Evolutionary conservation across 2,797 vertebrate genomes (phyloP), one percentile per base, ranked within the genome.

Genomic region (Microctenopoma lineatum): DNA sequence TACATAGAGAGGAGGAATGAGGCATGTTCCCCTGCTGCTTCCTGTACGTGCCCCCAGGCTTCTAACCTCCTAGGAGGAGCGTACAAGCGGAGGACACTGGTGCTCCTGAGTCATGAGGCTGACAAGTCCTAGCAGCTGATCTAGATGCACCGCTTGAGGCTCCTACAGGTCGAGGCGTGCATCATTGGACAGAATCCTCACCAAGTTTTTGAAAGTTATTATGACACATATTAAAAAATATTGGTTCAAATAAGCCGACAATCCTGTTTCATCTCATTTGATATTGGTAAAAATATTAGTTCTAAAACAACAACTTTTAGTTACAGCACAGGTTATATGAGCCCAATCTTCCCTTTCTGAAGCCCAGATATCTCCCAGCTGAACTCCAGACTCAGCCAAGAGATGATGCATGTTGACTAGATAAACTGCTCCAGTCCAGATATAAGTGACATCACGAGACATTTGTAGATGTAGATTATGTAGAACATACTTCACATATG

Each of bases 41-140:
- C n/a, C 38, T 9, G 21, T 8, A 36, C 1, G 2, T 29, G 25
- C 66, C 61, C 68, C 26, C 15, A 29, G 77, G 70, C 66, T 29
- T 47, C 42, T 16, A 50, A 21, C 66, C 66, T 66, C 52, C 44
- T 7, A 6, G 5, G 48, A 56, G 29, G 45, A 70, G 44, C 1
- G 1, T 11, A 48, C 15, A 69, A 52, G 53, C 4, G 42, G 11
- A 32, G 15, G 42, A 36, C 5, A 36, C 46, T 16, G 58, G 27
- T 38, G 57, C 51, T 59, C 34, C 48, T 62, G 42, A 52, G 29
- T 44, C 38, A 63, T 0, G 4, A 64, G 55, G 38, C 65, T 74
- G 69, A 50, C 26, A 16, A 58, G 72, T 57, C 75, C 45, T 47
- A 62, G 12, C 74, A 70, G 54, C 34, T 21, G 18, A 70, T 73